These are phyloP conservation scores for Oxyruncus cristatus DNA, from an alignment of 2,113 vertebrate genomes.

Conservation along the genomic window DNA sequence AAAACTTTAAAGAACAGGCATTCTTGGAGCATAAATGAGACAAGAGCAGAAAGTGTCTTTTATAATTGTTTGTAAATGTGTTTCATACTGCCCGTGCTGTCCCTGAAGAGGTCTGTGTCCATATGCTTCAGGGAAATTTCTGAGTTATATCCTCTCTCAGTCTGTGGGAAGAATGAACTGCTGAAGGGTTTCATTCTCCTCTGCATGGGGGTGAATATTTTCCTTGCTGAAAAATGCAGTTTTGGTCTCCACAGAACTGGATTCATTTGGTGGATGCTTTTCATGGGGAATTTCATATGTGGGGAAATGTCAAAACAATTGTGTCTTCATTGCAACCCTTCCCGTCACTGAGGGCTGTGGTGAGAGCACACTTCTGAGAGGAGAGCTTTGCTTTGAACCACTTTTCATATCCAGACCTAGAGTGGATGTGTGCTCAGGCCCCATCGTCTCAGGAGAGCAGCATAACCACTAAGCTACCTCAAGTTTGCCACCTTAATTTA, in stretches of 20 bases:
- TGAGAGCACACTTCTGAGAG: neutral
- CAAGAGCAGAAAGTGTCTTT: slow-evolving; percentile 25
- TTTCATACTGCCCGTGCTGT: slow-evolving; percentile 27
- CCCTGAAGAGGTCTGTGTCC: slow-evolving; percentile 1
- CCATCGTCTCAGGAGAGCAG: neutral
- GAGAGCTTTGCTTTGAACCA: slow-evolving; percentile 30
- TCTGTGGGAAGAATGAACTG: slow-evolving; percentile 10
- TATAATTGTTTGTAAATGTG: slow-evolving; percentile 43
- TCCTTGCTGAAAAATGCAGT: slow-evolving; percentile 35
- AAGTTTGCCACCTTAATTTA: slow-evolving; percentile 56
- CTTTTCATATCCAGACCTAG: neutral
- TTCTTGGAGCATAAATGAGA: slow-evolving; percentile 21
- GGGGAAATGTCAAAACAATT: slow-evolving; percentile 20
- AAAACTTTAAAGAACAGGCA: slow-evolving; percentile 45
- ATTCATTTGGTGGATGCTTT: slow-evolving; percentile 18
- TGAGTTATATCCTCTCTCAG: neutral
- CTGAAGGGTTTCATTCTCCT: slow-evolving; percentile 33
- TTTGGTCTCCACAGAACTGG: slow-evolving; percentile 11
- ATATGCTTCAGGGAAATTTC: neutral
- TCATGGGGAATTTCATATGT: neutral
- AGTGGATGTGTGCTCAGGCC: neutral
- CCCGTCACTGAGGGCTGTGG: neutral
- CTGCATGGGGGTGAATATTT: slow-evolving; percentile 24
- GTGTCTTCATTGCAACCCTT: slow-evolving; percentile 11
- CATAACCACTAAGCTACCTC: slow-evolving; percentile 56